These are phyloP conservation scores for Meteorus sp. DNA, from an alignment of 1,140 invertebrate species.

Conservation along the genomic window DNA sequence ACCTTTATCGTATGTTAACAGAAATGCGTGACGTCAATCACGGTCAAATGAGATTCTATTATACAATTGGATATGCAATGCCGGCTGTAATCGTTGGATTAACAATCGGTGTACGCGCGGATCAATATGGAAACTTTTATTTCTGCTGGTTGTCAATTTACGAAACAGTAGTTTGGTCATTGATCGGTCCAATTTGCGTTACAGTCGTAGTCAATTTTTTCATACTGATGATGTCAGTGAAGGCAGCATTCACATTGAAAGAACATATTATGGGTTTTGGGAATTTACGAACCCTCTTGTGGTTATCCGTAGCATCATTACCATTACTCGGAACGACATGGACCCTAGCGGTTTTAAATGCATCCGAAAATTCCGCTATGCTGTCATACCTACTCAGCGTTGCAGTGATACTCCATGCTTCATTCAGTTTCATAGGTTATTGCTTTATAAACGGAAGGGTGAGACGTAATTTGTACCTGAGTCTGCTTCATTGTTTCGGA, in stretches of 20 bases:
- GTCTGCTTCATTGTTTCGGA: slow-evolving; percentile 74
- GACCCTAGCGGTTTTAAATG: slow-evolving; percentile 79
- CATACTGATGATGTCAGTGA: slow-evolving; percentile 81
- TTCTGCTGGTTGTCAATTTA: slow-evolving; percentile 96
- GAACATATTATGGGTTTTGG: slow-evolving; percentile 89
- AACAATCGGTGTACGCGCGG: slow-evolving; percentile 89
- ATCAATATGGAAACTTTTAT: slow-evolving; percentile 91
- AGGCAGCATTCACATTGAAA: slow-evolving; percentile 88
- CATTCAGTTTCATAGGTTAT: slow-evolving; percentile 81
- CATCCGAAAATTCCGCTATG: slow-evolving; percentile 73
- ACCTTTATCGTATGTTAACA: slow-evolving; percentile 91
- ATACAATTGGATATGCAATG: slow-evolving; percentile 92
- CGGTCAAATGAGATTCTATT: slow-evolving; percentile 92
- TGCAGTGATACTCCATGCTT: slow-evolving; percentile 71
- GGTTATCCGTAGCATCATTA: slow-evolving; percentile 78
- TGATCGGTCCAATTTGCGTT: slow-evolving; percentile 81
- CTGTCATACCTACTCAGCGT: slow-evolving; percentile 74
- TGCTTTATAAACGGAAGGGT: slow-evolving; percentile 81
- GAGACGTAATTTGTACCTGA: slow-evolving; percentile 68
- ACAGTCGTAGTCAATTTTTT: slow-evolving; percentile 77
- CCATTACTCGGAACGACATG: slow-evolving; percentile 78
- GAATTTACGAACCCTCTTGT: slow-evolving; percentile 83
- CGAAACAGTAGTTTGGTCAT: slow-evolving; percentile 87
- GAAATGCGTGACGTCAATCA: slow-evolving; percentile 96
- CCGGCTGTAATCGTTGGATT: slow-evolving; percentile 90